phyloP scores from a whole-genome alignment of 1,140 invertebrate genomes.

The Brachionus paranguensis region DNA sequence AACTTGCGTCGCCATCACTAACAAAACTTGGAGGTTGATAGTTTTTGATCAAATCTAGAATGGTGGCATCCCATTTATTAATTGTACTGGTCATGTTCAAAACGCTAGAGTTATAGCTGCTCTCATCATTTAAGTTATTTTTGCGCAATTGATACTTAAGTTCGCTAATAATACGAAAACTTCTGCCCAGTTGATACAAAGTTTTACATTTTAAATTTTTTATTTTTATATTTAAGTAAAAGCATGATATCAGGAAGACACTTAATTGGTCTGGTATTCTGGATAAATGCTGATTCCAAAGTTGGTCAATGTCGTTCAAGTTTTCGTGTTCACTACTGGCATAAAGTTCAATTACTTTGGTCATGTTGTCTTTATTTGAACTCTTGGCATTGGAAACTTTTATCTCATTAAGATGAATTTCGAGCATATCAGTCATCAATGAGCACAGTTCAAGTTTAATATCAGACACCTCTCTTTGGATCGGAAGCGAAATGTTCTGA shows the following conservation, averaged over 20 bases:
- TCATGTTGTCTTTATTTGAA: not conserved
- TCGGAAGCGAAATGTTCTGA: not conserved
- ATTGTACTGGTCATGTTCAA: not conserved
- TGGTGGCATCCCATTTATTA: constrained; percentile 3
- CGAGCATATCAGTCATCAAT: constrained; percentile 4
- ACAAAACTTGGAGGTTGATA: not conserved
- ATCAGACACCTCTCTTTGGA: constrained; percentile 7
- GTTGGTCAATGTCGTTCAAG: not conserved
- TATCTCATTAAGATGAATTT: not conserved
- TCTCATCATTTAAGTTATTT: constrained; percentile 8
- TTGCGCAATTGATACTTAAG: not conserved
- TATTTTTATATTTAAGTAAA: not conserved
- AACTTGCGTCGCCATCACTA: not conserved
- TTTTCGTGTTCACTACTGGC: not conserved
- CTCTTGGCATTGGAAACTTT: not conserved
- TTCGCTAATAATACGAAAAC: not conserved
- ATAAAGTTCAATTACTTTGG: constrained; percentile 2
- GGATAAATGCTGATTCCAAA: not conserved
- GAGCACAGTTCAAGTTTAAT: not conserved
- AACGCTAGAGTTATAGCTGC: not conserved
- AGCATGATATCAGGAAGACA: not conserved
- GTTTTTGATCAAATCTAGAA: not conserved
- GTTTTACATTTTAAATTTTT: not conserved
- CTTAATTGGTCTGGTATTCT: not conserved
- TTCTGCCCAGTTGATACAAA: not conserved